Percentiles rank a stretch among this genome's conserved stretches.
Conservation (phyloP, 1,140 invertebrate species). For the Plutomurus gul region DNA sequence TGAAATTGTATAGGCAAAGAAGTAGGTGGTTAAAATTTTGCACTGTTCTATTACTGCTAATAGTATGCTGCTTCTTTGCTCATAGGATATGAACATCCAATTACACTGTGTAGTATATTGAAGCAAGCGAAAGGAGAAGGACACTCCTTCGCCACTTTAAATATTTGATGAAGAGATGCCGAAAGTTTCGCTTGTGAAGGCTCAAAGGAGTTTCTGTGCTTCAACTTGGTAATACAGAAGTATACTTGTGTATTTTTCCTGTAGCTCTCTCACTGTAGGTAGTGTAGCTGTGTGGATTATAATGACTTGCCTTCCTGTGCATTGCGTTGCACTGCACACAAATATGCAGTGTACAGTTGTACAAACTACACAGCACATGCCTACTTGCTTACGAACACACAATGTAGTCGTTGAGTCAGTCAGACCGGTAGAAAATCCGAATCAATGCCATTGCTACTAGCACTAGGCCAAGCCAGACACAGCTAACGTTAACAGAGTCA, state of each 20-base stretch:
- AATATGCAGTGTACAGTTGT: not conserved
- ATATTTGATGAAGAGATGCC: conserved; percentile 27
- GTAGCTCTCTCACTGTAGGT: too few species aligned
- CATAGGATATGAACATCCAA: not conserved
- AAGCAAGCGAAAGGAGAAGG: not conserved
- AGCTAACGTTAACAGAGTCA: too few species aligned
- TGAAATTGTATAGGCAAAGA: too few species aligned
- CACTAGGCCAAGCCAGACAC: not conserved
- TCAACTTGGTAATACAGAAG: too few species aligned
- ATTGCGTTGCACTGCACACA: not conserved
- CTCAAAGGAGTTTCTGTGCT: not conserved
- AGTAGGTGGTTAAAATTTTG: too few species aligned
- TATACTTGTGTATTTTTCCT: not conserved
- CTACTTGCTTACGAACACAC: not conserved
- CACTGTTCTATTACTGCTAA: not conserved
- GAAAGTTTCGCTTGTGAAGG: conserved; percentile 7
- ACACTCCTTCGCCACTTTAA: not conserved
- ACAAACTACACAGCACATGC: not conserved
- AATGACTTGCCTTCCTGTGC: too few species aligned
- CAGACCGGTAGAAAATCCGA: not conserved
- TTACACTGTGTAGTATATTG: not conserved
- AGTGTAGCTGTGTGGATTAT: too few species aligned
- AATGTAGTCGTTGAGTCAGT: too few species aligned
- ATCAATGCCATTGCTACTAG: conserved; percentile 18
- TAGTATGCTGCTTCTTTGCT: too few species aligned